Evolutionary conservation across 2,113 vertebrate genomes (phyloP), one percentile per base, ranked within the genome.

Genomic region (Hassar affinis): DNA sequence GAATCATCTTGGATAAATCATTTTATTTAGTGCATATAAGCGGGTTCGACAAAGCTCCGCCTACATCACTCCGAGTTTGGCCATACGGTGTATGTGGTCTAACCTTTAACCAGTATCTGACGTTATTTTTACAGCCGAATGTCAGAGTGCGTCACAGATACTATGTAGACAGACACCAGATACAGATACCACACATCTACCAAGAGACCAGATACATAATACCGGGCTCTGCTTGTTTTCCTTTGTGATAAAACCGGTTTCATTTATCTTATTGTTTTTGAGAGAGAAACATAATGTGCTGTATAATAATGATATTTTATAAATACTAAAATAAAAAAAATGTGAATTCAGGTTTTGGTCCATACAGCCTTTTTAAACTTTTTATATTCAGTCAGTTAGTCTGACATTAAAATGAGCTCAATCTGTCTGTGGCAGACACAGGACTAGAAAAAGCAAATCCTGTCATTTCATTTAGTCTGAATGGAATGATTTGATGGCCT

Each of bases 1-100:
- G 74, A 76, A 56, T 54, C 74, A 76, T 22, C 74, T 11, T 14
- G 27, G n/a, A 54, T 76, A 49, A 76, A 12, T 76, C n/a, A 76
- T 52, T 20, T 54, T 54, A 20, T 52, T 54, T 11, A 54, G 15
- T 54, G 27, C 6, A 1, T 33, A 6, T 49, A 7, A 12, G 42
- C 27, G 1, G 72, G 49, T 76, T 54, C 20, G 49, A 6, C 18
- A 22, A 33, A 4, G 49, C 72, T 52, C 33, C 4, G 8, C 15
- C 20, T 27, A 20, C 8, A 1, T 30, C 49, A 52, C 71, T 35
- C 47, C 2, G 20, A 14, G n/a, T 18, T 22, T 22, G 1, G 69
- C 42, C 30, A 20, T 1, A 3, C 7, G 0, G 72, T 10, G 10
- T 9, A 54, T 9, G 30, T 20, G 49, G 72, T 76, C 30, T 54